phyloP scores from a whole-genome alignment of 2,888 invertebrate species.

The Acholoe squamosa region DNA sequence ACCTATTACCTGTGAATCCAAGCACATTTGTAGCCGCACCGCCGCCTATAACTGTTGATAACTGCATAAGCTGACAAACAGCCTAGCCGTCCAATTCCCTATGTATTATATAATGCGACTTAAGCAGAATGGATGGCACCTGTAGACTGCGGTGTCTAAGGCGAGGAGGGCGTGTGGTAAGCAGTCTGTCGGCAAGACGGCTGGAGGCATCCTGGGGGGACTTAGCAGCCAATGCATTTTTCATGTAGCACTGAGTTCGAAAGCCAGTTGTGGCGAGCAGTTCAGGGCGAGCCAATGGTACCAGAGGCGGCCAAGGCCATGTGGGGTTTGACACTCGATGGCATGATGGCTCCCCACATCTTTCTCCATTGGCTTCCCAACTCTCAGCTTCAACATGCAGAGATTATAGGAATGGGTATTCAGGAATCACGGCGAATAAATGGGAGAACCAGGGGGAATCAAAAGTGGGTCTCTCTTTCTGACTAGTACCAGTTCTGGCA shows the following conservation, averaged over 20 bases:
- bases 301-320: not conserved
- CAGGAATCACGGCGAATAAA: not conserved
- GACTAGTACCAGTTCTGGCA: constrained; percentile 21
- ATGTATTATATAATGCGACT: no score
- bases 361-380: not conserved
- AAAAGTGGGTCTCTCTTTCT: not conserved
- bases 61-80: no score
- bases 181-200: constrained; percentile 15
- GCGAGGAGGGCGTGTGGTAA: not conserved
- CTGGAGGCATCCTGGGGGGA: not conserved
- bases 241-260: constrained; percentile 22
- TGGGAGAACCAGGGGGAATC: not conserved
- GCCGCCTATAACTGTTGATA: no score
- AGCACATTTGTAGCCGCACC: no score
- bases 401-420: not conserved
- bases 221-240: constrained; percentile 20
- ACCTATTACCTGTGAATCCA: no score
- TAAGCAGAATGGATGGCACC: no score
- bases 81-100: no score
- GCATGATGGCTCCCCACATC: not conserved
- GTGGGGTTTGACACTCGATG: not conserved
- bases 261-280: not conserved
- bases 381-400: not conserved
- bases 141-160: no score
- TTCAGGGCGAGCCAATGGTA: not conserved